Conservation (phyloP, 64 coral and sea anemone species). For the Pocillopora verrucosa region DNA sequence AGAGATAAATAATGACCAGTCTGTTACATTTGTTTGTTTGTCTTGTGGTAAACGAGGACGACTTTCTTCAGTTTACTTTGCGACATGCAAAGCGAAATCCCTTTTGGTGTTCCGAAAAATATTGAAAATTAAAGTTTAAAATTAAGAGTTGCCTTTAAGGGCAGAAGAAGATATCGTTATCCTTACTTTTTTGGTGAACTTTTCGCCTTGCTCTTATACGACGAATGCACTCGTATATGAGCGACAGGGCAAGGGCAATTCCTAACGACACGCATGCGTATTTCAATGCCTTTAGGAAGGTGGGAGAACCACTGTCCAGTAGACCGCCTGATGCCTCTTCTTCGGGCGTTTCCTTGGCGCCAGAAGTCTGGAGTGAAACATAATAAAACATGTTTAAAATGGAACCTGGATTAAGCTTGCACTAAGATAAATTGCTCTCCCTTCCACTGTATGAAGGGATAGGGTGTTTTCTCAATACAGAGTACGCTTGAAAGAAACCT, state of each 20-base stretch:
- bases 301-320: background rate
- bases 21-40: no score
- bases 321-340: background rate
- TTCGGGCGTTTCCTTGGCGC: background rate
- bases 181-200: slow-evolving; percentile 13
- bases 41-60: no score
- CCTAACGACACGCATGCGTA: background rate
- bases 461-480: no score
- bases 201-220: slow-evolving; percentile 17
- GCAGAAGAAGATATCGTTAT: background rate
- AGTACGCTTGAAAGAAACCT: no score
- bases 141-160: background rate
- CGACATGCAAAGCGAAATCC: no score
- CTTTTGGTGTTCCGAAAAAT: background rate
- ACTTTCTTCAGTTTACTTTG: no score
- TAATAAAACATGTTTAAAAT: no score
- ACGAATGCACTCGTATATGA: slow-evolving; percentile 14
- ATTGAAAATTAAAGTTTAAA: no score
- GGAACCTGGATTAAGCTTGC: no score
- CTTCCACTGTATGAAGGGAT: no score
- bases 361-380: background rate
- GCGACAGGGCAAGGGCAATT: background rate
- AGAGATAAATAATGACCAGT: no score
- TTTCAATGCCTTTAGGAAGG: background rate
- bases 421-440: no score